phyloP scores from a whole-genome alignment of 2,888 invertebrate genomes.

The Netelia fuscicornis region DNA sequence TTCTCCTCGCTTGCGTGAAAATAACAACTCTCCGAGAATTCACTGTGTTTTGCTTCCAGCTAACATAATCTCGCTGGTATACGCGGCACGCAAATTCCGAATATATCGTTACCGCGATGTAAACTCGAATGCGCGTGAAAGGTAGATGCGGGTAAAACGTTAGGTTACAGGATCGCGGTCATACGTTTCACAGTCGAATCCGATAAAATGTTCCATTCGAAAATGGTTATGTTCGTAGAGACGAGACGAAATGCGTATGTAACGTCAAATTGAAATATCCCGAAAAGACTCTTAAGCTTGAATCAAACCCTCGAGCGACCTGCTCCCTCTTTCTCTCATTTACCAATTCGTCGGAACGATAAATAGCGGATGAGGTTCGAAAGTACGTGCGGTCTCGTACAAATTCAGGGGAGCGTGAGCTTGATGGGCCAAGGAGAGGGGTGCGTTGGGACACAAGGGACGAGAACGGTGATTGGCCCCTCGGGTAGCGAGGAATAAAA shows the following conservation, averaged over 20 bases:
- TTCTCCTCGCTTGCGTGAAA: background rate
- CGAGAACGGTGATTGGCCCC: background rate
- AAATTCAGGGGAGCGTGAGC: constrained; percentile 27
- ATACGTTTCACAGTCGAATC: constrained; percentile 34
- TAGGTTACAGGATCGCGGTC: background rate
- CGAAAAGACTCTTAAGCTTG: constrained; percentile 41
- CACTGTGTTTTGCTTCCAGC: background rate
- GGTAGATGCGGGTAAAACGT: no score
- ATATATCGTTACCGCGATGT: background rate
- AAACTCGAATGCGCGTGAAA: background rate
- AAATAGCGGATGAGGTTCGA: constrained; percentile 67
- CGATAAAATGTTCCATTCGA: constrained; percentile 55
- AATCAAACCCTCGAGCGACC: background rate
- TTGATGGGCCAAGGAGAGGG: constrained; percentile 51
- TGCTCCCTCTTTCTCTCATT: constrained; percentile 50
- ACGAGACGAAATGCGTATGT: background rate
- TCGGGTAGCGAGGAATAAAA: background rate
- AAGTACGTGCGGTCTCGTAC: constrained; percentile 27
- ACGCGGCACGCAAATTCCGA: background rate
- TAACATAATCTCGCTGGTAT: background rate
- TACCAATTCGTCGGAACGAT: constrained; percentile 66
- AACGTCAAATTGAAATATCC: background rate
- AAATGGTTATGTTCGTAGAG: no score
- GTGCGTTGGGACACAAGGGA: background rate
- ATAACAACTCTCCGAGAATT: background rate